Evolutionary conservation across 2,113 vertebrate species (phyloP).

Genomic region (Paralichthys olivaceus): DNA sequence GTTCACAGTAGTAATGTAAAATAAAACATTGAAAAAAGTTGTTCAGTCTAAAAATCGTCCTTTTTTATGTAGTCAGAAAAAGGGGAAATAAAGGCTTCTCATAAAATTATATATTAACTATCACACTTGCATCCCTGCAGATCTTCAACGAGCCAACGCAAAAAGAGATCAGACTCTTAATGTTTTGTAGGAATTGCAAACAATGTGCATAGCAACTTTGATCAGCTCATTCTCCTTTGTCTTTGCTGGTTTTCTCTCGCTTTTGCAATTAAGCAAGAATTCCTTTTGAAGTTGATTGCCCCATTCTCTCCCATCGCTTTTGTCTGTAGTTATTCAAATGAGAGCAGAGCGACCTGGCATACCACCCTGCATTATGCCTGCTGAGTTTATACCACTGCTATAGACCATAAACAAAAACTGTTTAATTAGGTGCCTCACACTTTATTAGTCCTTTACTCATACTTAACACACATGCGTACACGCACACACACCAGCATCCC

Average conservation of each 20-base stretch:
- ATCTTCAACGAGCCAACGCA: slow-evolving; percentile 28
- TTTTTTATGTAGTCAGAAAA: slow-evolving; percentile 36
- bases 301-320: slow-evolving; percentile 60
- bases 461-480: slow-evolving; percentile 64
- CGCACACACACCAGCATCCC: slow-evolving; percentile 38
- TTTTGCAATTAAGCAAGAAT: slow-evolving; percentile 75
- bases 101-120: slow-evolving; percentile 35
- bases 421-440: slow-evolving; percentile 82
- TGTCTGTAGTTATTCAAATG: slow-evolving; percentile 76
- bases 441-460: slow-evolving; percentile 81
- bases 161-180: slow-evolving; percentile 31
- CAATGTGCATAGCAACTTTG: slow-evolving; percentile 44
- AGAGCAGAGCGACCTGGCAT: slow-evolving; percentile 64
- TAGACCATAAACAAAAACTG: slow-evolving; percentile 81
- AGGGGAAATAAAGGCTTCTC: slow-evolving; percentile 25
- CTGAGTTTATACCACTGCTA: slow-evolving; percentile 74
- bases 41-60: slow-evolving; percentile 33
- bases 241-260: slow-evolving; percentile 59
- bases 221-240: slow-evolving; percentile 60
- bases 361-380: slow-evolving; percentile 66
- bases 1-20: slow-evolving; percentile 30
- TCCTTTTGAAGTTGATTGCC: slow-evolving; percentile 74
- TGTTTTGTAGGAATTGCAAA: slow-evolving; percentile 32
- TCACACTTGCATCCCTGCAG: background rate
- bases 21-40: slow-evolving; percentile 30